Base-by-base conservation (phyloP, 1,140 invertebrate genomes). In the Epicauta chinensis region DNA sequence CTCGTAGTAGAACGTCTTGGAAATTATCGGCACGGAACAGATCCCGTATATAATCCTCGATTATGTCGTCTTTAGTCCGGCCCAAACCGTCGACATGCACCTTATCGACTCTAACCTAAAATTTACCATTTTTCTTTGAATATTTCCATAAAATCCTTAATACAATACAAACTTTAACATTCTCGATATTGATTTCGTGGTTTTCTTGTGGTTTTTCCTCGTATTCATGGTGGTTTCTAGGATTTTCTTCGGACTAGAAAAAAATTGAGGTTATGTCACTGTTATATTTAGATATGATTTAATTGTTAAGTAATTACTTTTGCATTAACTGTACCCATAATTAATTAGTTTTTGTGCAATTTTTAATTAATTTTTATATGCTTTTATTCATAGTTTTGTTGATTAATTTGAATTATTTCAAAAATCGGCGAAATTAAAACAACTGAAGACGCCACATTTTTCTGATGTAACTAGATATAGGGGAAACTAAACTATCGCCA, bases 1-100 rank as follows among this genome's bases (percentile, higher is more conserved):
- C 74, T 49, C 73, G 72, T 43, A 80, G 50, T 48, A 85, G 76
- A 40, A 85, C 76, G 58, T 84, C 80, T 58, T 80, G 75, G 58
- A 83, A 82, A 66, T 81, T 76, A 15, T 76, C 73, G 1, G 87
- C 84, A 50, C 77, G 76, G 62, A 91, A 89, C 10, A 93, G 71
- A 23, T 87, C 82, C 38, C 76, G 72, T 0, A 93, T 77, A 57
- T 81, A 81, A 43, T 79, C 75, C 45, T 79, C 75, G n/a, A 94
- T 71, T 42, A 92, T 80, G 59, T 92, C 89, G 73, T 92, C 83
- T 69, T 90, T 90, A 1, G 91, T 93, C 49, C 88, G 70, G n/a
- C 63, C 74, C 9, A 93, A 67, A 1, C 90, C 90, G 68, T 91
- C 86, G 38, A 93, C 77, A 63, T 87, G 77, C 43, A 94, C 75